phyloP scores from a whole-genome alignment of 2,888 invertebrate species.

The Agriopis leucophaearia region DNA sequence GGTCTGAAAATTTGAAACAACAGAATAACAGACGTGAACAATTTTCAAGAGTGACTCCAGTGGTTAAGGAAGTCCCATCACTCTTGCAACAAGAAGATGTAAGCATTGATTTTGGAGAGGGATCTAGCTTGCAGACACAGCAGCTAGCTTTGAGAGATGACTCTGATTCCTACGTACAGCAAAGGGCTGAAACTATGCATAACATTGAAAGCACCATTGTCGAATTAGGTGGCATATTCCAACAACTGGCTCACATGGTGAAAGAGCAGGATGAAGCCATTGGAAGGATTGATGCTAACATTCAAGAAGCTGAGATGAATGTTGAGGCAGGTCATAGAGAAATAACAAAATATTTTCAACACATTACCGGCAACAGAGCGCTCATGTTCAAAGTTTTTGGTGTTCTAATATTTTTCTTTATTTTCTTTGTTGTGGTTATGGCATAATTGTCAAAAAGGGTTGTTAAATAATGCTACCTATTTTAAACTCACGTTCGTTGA shows the following conservation, averaged over 20 bases:
- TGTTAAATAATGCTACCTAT: not conserved
- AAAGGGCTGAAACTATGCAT: slow-evolving; percentile 99
- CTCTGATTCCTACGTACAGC: slow-evolving; percentile 95
- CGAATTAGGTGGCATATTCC: slow-evolving; percentile 99
- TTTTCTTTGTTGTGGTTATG: slow-evolving; percentile 99
- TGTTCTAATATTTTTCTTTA: slow-evolving; percentile 99
- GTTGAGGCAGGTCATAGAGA: slow-evolving; percentile 99
- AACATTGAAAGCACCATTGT: slow-evolving; percentile 99
- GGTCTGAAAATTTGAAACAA: slow-evolving; percentile 98
- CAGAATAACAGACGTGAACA: slow-evolving; percentile 97
- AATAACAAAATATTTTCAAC: slow-evolving; percentile 98
- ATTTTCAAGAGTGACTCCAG: slow-evolving; percentile 86
- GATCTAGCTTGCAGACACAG: slow-evolving; percentile 79
- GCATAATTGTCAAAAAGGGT: slow-evolving; percentile 81
- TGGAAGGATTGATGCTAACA: slow-evolving; percentile 98
- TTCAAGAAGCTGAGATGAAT: slow-evolving; percentile 97
- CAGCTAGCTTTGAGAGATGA: slow-evolving; percentile 93
- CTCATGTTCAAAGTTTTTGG: slow-evolving; percentile 99
- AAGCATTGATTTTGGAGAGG: slow-evolving; percentile 94
- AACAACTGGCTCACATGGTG: slow-evolving; percentile 98
- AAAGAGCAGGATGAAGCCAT: slow-evolving; percentile 99
- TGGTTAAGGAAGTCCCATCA: slow-evolving; percentile 77
- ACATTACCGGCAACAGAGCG: slow-evolving; percentile 98
- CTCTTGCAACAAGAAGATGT: slow-evolving; percentile 90
- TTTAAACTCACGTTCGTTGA: not conserved